Evolutionary conservation across 1,140 invertebrate species (phyloP).

Genomic region (Phenacoccus solenopsis): DNA sequence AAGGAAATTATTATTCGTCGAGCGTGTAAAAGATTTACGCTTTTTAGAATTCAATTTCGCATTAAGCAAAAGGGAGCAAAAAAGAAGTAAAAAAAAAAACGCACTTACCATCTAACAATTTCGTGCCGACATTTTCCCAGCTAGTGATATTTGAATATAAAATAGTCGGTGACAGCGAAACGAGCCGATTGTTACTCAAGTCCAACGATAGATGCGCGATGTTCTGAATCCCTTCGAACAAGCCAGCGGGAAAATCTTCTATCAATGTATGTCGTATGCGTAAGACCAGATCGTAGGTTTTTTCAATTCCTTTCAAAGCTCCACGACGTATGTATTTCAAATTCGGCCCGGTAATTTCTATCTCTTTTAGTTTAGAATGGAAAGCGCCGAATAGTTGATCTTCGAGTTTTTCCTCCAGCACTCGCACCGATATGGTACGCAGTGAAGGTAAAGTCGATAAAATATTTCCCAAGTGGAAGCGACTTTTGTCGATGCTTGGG

Average conservation of each 20-base stretch:
- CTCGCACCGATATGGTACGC: slow-evolving; percentile 50
- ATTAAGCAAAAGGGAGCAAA: neutral
- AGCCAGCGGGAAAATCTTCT: slow-evolving; percentile 56
- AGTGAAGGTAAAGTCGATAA: slow-evolving; percentile 42
- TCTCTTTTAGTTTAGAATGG: slow-evolving; percentile 56
- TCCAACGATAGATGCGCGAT: slow-evolving; percentile 69
- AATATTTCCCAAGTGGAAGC: slow-evolving; percentile 44
- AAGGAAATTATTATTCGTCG: no score
- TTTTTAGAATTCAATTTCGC: neutral
- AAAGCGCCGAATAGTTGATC: slow-evolving; percentile 34
- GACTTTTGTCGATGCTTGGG: slow-evolving; percentile 46
- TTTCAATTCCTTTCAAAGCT: slow-evolving; percentile 48
- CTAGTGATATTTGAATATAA: slow-evolving; percentile 70
- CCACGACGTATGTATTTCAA: slow-evolving; percentile 53
- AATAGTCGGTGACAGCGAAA: slow-evolving; percentile 60
- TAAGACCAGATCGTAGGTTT: slow-evolving; percentile 51
- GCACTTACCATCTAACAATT: slow-evolving; percentile 55
- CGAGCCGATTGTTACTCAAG: slow-evolving; percentile 65
- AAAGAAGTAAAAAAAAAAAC: neutral
- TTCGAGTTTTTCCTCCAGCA: slow-evolving; percentile 55
- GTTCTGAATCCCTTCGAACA: slow-evolving; percentile 60
- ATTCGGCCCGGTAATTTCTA: slow-evolving; percentile 61
- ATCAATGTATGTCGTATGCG: slow-evolving; percentile 61
- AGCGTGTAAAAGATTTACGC: neutral
- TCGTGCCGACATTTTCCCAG: slow-evolving; percentile 71